These are phyloP conservation scores for Lycodopsis pacificus DNA, from an alignment of 2,797 vertebrate species.

Conservation along the genomic window DNA sequence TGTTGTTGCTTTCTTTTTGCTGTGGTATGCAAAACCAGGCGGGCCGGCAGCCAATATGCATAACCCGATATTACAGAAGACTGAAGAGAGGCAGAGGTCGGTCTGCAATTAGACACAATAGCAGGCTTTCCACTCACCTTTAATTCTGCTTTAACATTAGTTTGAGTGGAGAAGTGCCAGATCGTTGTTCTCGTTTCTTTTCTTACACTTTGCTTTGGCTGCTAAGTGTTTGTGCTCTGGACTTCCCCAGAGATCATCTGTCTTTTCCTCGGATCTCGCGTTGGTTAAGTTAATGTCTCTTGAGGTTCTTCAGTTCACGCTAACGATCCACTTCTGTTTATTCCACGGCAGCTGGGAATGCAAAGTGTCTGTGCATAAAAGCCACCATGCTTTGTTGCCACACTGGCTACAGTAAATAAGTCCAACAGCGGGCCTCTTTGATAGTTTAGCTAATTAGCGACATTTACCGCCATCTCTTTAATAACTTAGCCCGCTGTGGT, in stretches of 20 bases:
- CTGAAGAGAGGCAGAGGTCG: conserved; percentile 8
- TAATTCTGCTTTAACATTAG: conserved; percentile 25
- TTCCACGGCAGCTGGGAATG: conserved; percentile 40
- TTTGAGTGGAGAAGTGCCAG: background rate
- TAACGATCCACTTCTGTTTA: conserved; percentile 33
- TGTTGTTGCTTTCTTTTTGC: conserved; percentile 28
- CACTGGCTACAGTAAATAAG: too few relatives aligned
- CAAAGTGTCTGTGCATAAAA: background rate
- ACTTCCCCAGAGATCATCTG: conserved; percentile 2
- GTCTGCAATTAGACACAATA: conserved; percentile 15
- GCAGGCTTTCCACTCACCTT: conserved; percentile 4
- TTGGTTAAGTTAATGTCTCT: background rate
- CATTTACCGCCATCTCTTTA: too few relatives aligned
- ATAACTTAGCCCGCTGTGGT: too few relatives aligned
- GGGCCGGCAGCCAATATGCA: conserved; percentile 12
- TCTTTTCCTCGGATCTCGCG: background rate
- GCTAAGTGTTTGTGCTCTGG: background rate
- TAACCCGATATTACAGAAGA: conserved; percentile 5
- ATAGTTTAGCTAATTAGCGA: too few relatives aligned
- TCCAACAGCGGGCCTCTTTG: too few relatives aligned
- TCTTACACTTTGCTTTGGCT: background rate
- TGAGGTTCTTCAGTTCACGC: conserved; percentile 14
- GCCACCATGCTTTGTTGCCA: too few relatives aligned
- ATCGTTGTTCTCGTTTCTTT: background rate
- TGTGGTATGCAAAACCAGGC: conserved; percentile 51